Percentiles rank a stretch among this genome's conserved stretches.
Conservation (phyloP, 2,888 invertebrate species). For the Petrolisthes manimaculis region DNA sequence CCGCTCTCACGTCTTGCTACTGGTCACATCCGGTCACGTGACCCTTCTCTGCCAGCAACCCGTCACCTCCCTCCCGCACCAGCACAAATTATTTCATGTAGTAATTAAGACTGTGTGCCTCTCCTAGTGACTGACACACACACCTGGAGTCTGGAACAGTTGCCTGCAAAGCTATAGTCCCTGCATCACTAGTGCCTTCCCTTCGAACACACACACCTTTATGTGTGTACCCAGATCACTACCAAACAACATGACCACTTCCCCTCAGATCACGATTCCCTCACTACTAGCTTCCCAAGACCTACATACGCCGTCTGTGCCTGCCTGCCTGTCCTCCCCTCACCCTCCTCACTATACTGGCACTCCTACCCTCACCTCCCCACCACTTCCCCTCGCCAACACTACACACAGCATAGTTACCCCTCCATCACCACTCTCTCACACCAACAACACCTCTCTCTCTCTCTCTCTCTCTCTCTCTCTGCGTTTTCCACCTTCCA, state of each 20-base stretch:
- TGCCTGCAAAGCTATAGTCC: neutral
- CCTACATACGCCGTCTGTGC: neutral
- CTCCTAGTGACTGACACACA: conserved; percentile 52
- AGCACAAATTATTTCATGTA: conserved; percentile 59
- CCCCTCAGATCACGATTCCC: neutral
- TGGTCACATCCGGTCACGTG: conserved; percentile 44
- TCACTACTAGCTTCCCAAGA: neutral
- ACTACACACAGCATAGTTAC: neutral
- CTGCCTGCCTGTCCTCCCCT: neutral
- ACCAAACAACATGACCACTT: neutral
- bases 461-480: neutral
- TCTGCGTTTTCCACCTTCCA: neutral
- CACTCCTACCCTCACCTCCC: neutral
- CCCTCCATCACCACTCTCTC: conserved; percentile 1
- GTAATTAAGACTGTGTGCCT: conserved; percentile 57
- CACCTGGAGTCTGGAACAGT: conserved; percentile 45
- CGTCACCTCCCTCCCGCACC: conserved; percentile 34
- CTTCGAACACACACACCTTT: neutral
- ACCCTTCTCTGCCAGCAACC: conserved; percentile 18
- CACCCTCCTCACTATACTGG: neutral
- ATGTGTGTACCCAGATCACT: no score
- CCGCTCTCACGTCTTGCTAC: conserved; percentile 32
- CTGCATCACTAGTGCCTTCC: neutral
- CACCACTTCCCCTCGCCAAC: neutral
- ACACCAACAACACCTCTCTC: neutral